These are phyloP conservation scores for Albula glossodonta DNA, from an alignment of 2,113 vertebrate genomes.

Conservation along the genomic window DNA sequence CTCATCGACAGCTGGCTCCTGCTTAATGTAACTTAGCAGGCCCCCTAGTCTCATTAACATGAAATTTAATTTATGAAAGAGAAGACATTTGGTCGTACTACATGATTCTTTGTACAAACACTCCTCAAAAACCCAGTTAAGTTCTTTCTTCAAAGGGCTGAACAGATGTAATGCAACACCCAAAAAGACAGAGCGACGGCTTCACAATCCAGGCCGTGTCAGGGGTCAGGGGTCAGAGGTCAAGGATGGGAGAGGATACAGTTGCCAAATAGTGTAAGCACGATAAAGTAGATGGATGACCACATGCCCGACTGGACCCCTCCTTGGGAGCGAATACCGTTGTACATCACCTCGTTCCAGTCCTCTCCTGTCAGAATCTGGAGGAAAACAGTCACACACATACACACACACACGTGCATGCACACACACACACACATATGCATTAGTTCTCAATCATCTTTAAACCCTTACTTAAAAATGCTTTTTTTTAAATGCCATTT, in stretches of 20 bases:
- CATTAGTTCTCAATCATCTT: not conserved
- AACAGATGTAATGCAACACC: not conserved
- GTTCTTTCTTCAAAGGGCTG: not conserved
- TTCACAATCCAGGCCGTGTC: not conserved
- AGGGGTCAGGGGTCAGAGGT: not conserved
- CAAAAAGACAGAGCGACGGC: not conserved
- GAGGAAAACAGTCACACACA: not conserved
- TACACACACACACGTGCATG: not conserved
- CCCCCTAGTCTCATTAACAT: no score
- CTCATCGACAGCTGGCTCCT: not conserved
- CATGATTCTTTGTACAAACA: not conserved
- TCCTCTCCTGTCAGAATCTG: constrained; percentile 97
- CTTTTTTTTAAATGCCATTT: no score
- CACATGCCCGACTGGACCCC: constrained; percentile 97
- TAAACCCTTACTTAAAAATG: no score
- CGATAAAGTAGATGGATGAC: constrained; percentile 98
- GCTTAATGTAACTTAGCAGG: no score
- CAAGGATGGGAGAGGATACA: constrained; percentile 82
- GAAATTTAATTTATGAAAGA: not conserved
- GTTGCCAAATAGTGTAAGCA: constrained; percentile 97
- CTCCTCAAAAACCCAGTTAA: not conserved
- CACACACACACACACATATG: not conserved
- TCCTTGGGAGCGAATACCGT: constrained; percentile 95
- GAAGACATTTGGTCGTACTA: not conserved
- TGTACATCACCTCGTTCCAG: constrained; percentile 99